Evolutionary conservation across 2,888 invertebrate genomes (phyloP), one percentile per base, ranked within the genome.

Genomic region (Drosophila tanythrix): DNA sequence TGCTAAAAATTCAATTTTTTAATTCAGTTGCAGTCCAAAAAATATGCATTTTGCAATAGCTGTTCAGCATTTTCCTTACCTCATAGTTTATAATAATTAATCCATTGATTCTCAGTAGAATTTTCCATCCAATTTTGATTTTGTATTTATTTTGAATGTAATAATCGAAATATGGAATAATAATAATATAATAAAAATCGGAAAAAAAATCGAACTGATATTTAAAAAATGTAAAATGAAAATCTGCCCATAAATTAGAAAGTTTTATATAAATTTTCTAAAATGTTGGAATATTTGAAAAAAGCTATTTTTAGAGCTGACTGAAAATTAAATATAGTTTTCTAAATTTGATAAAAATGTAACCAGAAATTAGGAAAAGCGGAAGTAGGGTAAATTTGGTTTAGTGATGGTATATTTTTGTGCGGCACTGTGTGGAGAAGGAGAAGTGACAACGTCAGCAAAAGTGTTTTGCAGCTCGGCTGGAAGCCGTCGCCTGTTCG

Each of bases 381-480:
- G 1, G 7, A 18, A 8, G 1, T 18, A 18, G 18, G 18, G 8
- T 18, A 0, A 15, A 21, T 21, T 21, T 21, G 21, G 21, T 21
- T 21, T 21, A 46, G 21, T 46, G 46, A 0, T 25, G 25, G 7
- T 46, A 46, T 25, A 25, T 46, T 46, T 7, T 25, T 46, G 46
- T 25, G 2, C 46, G 1, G 21, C 15, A 15, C 46, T 72, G 50
- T 61, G 8, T 25, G 60, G 58, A 36, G 15, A 43, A 55, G 62
- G 33, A 11, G 33, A 33, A 63, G 62, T 76, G 68, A 78, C 89
- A 80, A 57, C 86, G 90, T 89, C 86, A 88, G 90, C 87, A 88
- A 86, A 88, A 87, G 78, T 89, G 82, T 88, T 87, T 80, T 81
- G 63, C 80, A 75, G 65, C 82, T 77, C 60, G 70, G 62, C 73